phyloP scores from a whole-genome alignment of 2,888 invertebrate species.

The Hydrotaea diabolus region DNA sequence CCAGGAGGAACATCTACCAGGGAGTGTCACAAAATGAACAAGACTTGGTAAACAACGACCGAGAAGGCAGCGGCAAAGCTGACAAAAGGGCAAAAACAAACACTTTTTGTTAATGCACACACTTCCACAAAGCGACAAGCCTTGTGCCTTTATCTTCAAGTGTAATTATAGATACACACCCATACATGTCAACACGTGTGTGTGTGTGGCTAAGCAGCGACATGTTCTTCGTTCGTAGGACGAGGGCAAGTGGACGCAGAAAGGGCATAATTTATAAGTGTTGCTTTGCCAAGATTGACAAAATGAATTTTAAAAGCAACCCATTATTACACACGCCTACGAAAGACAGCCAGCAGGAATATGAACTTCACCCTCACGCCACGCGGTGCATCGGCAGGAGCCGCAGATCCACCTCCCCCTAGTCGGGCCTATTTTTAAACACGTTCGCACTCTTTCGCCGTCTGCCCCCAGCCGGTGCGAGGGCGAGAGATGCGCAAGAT shows the following conservation, averaged over 20 bases:
- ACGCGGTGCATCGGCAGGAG: background rate
- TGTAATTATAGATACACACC: constrained; percentile 57
- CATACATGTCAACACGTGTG: background rate
- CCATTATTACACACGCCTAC: constrained; percentile 63
- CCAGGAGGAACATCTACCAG: background rate
- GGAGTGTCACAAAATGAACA: constrained; percentile 45
- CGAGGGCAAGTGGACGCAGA: constrained; percentile 17
- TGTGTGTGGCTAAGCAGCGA: background rate
- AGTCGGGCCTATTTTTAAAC: constrained; percentile 62
- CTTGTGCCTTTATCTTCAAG: constrained; percentile 65
- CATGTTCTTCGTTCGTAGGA: constrained; percentile 9
- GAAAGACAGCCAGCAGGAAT: constrained; percentile 11
- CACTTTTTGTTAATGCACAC: constrained; percentile 48
- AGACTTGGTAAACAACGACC: constrained; percentile 58
- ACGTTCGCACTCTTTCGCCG: background rate
- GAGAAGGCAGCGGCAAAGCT: background rate
- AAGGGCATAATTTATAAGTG: constrained; percentile 66
- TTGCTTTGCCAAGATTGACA: constrained; percentile 65
- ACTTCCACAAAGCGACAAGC: constrained; percentile 46
- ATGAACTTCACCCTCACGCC: constrained; percentile 50
- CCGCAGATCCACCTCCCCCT: background rate
- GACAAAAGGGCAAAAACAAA: constrained; percentile 48
- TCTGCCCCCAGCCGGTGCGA: background rate
- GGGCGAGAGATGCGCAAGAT: background rate
- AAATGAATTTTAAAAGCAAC: constrained; percentile 67